Evolutionary conservation across 2,888 invertebrate species (phyloP), one percentile per base, ranked within the genome.

Genomic region (Bedellia somnulentella): DNA sequence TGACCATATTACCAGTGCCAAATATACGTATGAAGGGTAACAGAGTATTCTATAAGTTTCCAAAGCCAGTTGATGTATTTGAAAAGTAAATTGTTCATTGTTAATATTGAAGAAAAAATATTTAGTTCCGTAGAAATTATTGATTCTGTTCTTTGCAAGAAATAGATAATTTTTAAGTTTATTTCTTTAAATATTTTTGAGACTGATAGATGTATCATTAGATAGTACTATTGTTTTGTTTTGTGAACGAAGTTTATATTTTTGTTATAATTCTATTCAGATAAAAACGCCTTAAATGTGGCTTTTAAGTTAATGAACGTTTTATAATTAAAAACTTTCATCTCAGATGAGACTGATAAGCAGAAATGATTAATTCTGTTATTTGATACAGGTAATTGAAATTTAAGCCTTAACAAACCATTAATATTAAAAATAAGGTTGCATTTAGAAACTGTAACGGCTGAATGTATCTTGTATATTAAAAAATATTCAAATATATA

Each of bases 71-170:
- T 34, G 34, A 36, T 36, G 32, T 36, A 22, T 39, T 37, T 35
- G 34, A 36, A 39, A 38, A 38, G 29, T 38, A 37, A 37, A 31
- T 38, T 38, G 21, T 36, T 37, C 9, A 36, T 34, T 37, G 31
- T 35, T 32, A 33, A 28, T 35, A 35, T 32, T 35, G 27, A 32
- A 36, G 30, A 35, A 23, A 36, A 31, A 34, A 29, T 34, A 38
- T 30, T 36, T 33, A 33, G 35, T 34, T 35, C 9, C 24, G 11
- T 27, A n/a, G 15, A 32, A 36, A 29, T 29, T 31, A 24, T 35
- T 35, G 31, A 35, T 36, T 36, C 34, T 36, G 34, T 24, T 37
- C 29, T 37, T 34, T 35, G 34, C 31, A 37, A 37, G 13, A 37
- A 18, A 18, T 18, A 9, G 23, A 31, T 37, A 33, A 15, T 37